These are phyloP conservation scores for Aphelocoma coerulescens DNA, from an alignment of 2,113 vertebrate genomes.

Conservation along the genomic window DNA sequence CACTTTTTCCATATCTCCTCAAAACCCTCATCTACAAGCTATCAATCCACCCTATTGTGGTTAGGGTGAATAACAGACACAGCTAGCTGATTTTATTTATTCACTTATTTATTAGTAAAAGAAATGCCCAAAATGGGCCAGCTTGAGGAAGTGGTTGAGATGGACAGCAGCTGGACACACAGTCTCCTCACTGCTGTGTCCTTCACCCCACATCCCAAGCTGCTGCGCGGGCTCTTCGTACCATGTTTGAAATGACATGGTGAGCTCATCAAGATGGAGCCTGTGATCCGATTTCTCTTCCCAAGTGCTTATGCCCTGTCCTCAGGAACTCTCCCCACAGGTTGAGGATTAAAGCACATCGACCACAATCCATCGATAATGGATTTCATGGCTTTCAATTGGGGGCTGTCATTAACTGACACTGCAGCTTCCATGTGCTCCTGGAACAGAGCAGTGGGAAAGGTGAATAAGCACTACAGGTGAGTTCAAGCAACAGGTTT, in stretches of 20 bases:
- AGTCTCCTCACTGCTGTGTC: rapidly evolving
- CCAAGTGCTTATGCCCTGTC: background rate
- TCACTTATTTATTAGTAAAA: background rate
- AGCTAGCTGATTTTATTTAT: slow-evolving; percentile 5
- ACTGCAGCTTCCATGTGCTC: background rate
- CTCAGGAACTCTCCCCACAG: background rate
- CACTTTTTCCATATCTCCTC: slow-evolving; percentile 14
- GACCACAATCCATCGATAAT: background rate
- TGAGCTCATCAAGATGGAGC: background rate
- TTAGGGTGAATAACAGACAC: background rate
- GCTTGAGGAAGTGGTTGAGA: background rate
- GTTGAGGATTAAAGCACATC: background rate
- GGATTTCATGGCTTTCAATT: background rate
- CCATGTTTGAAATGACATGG: rapidly evolving
- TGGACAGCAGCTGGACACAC: background rate
- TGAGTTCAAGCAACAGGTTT: background rate
- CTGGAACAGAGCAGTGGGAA: background rate
- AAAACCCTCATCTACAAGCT: background rate
- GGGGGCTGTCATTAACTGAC: background rate
- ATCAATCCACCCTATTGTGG: background rate
- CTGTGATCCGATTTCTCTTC: background rate
- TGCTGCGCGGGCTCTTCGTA: background rate
- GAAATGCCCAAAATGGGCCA: background rate
- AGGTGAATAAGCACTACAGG: background rate
- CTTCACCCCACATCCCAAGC: rapidly evolving